Evolutionary conservation across 2,797 vertebrate species (phyloP).

Genomic region (Epinephelus coioides): DNA sequence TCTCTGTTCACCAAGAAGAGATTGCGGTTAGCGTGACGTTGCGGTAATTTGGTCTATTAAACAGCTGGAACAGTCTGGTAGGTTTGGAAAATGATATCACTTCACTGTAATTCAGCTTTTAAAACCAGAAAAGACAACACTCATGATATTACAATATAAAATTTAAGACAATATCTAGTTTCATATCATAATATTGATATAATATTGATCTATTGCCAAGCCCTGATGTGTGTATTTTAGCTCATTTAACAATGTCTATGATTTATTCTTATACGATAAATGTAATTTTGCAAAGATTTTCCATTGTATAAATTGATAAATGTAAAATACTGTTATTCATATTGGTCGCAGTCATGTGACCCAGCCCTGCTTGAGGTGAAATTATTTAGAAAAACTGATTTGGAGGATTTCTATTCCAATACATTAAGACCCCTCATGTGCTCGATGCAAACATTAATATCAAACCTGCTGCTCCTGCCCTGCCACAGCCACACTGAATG

Average conservation of each 20-base stretch:
- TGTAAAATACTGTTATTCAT: background rate
- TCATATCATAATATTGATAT: too few species aligned
- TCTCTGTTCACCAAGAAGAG: too few species aligned
- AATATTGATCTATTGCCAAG: too few species aligned
- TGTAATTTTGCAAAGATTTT: background rate
- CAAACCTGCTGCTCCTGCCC: conserved; percentile 20
- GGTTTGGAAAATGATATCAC: too few species aligned
- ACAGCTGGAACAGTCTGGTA: too few species aligned
- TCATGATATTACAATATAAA: too few species aligned
- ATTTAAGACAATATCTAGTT: too few species aligned
- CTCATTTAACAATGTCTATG: background rate
- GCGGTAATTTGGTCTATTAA: too few species aligned
- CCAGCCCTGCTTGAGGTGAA: background rate
- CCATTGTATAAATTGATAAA: background rate
- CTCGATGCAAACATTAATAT: conserved; percentile 17
- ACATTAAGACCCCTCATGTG: conserved; percentile 5
- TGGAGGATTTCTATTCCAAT: conserved; percentile 16
- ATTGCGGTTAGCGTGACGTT: too few species aligned
- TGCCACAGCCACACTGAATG: conserved; percentile 14
- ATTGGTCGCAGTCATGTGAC: background rate
- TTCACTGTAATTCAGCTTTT: too few species aligned
- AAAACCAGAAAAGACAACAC: too few species aligned
- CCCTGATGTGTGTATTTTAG: background rate
- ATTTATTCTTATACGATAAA: background rate
- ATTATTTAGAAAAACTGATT: background rate